Percentiles rank a stretch among this genome's conserved stretches.
These are phyloP conservation scores for Cotesia typhae DNA, from an alignment of 1,140 invertebrate genomes.

Conservation along the genomic window DNA sequence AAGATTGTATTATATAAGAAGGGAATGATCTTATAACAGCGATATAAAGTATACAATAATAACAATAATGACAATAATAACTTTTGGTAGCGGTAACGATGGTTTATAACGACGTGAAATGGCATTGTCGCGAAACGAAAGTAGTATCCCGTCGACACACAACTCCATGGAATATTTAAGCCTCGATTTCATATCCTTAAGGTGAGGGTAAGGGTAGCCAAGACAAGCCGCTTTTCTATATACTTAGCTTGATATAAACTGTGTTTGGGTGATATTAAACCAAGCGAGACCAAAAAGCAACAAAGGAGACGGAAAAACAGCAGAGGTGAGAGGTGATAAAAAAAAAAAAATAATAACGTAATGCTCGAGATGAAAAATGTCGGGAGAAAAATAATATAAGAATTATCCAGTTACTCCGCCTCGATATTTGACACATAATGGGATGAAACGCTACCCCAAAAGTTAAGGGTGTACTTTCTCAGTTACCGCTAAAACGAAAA, in stretches of 20 bases:
- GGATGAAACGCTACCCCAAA: constrained; percentile 27
- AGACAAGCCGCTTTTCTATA: constrained; percentile 4
- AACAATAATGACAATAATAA: no score
- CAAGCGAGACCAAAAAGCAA: constrained; percentile 15
- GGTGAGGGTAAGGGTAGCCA: neutral
- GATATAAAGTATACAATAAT: constrained; percentile 31
- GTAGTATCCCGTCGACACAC: constrained; percentile 45
- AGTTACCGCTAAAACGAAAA: neutral
- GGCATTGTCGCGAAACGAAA: constrained; percentile 21
- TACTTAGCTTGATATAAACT: neutral
- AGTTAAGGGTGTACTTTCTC: neutral
- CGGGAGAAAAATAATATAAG: constrained; percentile 45
- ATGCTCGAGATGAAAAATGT: constrained; percentile 36
- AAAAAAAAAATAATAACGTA: constrained; percentile 11
- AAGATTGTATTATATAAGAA: constrained; percentile 47
- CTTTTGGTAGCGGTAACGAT: constrained; percentile 47
- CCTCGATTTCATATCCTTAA: constrained; percentile 63
- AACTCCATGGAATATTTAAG: constrained; percentile 65
- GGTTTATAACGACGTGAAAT: constrained; percentile 54
- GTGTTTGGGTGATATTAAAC: constrained; percentile 53
- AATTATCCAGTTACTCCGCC: constrained; percentile 53
- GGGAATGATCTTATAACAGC: constrained; percentile 40
- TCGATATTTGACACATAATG: constrained; percentile 59
- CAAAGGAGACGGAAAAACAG: constrained; percentile 18
- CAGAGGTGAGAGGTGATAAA: constrained; percentile 27